Conservation (phyloP, 1,140 invertebrate genomes). For the Diploscapter pachys region DNA sequence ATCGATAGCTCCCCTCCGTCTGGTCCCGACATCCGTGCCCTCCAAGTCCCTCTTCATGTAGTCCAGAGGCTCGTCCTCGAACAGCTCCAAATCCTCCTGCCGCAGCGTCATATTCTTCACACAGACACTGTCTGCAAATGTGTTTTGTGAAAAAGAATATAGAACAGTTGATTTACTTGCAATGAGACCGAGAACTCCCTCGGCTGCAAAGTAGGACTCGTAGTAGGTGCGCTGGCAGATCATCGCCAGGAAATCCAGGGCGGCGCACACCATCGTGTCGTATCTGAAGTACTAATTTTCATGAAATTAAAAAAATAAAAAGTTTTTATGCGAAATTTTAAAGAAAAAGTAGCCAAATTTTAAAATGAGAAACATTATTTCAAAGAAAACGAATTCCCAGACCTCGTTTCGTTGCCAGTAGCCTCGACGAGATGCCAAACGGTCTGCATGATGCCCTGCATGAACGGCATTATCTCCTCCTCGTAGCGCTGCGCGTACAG, state of each 20-base stretch:
- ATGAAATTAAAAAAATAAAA: too few species aligned
- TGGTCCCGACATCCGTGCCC: constrained; percentile 82
- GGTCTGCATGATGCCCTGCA: constrained; percentile 82
- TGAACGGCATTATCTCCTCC: constrained; percentile 85
- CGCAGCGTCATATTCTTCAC: constrained; percentile 26
- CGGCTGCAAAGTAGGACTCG: constrained; percentile 81
- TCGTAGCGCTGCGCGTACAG: constrained; percentile 95
- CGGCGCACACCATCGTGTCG: constrained; percentile 72
- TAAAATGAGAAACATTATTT: too few species aligned
- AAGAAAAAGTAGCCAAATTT: too few species aligned
- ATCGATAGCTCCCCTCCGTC: constrained; percentile 88
- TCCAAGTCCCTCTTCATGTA: constrained; percentile 94
- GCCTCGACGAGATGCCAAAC: constrained; percentile 79
- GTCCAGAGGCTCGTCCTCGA: constrained; percentile 95
- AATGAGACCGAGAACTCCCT: constrained; percentile 78
- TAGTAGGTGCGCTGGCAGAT: constrained; percentile 84
- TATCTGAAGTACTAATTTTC: constrained; percentile 3
- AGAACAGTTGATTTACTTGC: background rate
- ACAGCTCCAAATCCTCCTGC: constrained; percentile 78
- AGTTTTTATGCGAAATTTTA: too few species aligned
- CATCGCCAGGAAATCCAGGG: constrained; percentile 80
- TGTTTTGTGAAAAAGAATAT: constrained; percentile 1
- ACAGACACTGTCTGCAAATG: constrained; percentile 22
- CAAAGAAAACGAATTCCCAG: background rate
- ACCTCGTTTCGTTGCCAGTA: constrained; percentile 17